Percentiles rank a stretch among this genome's conserved stretches.
Evolutionary conservation across 2,797 vertebrate genomes (phyloP).

Genomic region (Echeneis naucrates): DNA sequence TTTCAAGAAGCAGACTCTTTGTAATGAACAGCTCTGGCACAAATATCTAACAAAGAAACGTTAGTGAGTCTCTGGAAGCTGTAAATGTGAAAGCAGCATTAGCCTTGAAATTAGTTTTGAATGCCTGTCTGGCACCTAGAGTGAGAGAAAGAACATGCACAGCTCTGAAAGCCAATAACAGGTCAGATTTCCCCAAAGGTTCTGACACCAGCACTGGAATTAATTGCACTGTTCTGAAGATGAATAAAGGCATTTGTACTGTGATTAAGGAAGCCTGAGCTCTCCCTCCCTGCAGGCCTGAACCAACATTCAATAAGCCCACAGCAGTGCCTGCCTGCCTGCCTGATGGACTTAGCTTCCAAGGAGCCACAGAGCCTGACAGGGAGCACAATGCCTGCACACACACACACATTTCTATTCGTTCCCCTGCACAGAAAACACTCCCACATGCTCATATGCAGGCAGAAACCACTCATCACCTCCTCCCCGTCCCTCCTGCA

Average conservation of each 20-base stretch:
- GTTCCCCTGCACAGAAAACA: slow-evolving; percentile 28
- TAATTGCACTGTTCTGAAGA: slow-evolving; percentile 80
- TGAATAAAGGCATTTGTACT: slow-evolving; percentile 80
- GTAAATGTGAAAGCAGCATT: slow-evolving; percentile 64
- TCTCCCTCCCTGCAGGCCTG: slow-evolving; percentile 72
- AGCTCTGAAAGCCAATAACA: slow-evolving; percentile 71
- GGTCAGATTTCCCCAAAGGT: slow-evolving; percentile 83
- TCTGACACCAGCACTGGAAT: slow-evolving; percentile 74
- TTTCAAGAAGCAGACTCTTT: neutral
- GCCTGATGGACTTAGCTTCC: slow-evolving; percentile 67
- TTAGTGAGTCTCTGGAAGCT: slow-evolving; percentile 33
- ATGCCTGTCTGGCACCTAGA: slow-evolving; percentile 57
- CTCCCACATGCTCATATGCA: slow-evolving; percentile 40
- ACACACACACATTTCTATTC: slow-evolving; percentile 24
- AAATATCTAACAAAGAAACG: slow-evolving; percentile 49
- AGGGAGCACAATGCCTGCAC: slow-evolving; percentile 65
- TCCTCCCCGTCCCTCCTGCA: slow-evolving; percentile 1
- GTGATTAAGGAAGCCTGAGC: slow-evolving; percentile 76
- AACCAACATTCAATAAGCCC: slow-evolving; percentile 73
- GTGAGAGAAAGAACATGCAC: slow-evolving; percentile 67
- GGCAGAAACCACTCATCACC: slow-evolving; percentile 4
- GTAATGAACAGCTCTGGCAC: slow-evolving; percentile 30
- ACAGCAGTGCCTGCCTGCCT: slow-evolving; percentile 54
- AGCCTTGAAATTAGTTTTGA: slow-evolving; percentile 69
- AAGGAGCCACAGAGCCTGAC: slow-evolving; percentile 61